These are phyloP conservation scores for Eupithecia subfuscata DNA, from an alignment of 2,888 invertebrate species.

Conservation along the genomic window DNA sequence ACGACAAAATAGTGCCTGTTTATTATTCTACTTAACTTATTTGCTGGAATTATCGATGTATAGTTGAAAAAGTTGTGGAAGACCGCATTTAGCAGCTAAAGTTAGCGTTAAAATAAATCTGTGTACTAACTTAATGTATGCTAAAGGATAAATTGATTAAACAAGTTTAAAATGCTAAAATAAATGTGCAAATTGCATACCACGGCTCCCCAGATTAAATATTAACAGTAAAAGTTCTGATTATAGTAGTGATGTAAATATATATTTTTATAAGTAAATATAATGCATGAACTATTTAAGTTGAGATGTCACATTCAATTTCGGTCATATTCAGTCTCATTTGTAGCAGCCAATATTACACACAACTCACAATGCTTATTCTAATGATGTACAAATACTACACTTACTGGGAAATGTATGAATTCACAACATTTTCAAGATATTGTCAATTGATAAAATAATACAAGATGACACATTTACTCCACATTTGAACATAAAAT, in stretches of 20 bases:
- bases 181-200: constrained; percentile 41
- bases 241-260: constrained; percentile 27
- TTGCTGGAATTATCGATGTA: constrained; percentile 29
- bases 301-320: constrained; percentile 38
- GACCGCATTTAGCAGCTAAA: constrained; percentile 31
- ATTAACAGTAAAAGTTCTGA: constrained; percentile 11
- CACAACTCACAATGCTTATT: constrained; percentile 32
- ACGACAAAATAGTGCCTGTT: constrained; percentile 45
- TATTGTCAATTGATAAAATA: constrained; percentile 5
- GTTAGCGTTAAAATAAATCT: constrained; percentile 7
- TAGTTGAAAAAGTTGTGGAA: constrained; percentile 39
- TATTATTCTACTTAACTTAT: constrained; percentile 41
- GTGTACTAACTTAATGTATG: constrained; percentile 2
- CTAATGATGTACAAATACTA: constrained; percentile 21
- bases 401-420: neutral
- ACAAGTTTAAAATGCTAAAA: constrained; percentile 35
- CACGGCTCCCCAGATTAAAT: neutral
- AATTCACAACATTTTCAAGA: neutral
- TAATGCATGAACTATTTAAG: constrained; percentile 20
- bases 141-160: constrained; percentile 8
- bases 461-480: constrained; percentile 6
- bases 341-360: constrained; percentile 43
- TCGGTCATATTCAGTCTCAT: constrained; percentile 46
- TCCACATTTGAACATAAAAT: neutral
- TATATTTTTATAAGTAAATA: constrained; percentile 10